These are phyloP conservation scores for Cosmia pyralina DNA, from an alignment of 2,888 invertebrate genomes.

Conservation along the genomic window DNA sequence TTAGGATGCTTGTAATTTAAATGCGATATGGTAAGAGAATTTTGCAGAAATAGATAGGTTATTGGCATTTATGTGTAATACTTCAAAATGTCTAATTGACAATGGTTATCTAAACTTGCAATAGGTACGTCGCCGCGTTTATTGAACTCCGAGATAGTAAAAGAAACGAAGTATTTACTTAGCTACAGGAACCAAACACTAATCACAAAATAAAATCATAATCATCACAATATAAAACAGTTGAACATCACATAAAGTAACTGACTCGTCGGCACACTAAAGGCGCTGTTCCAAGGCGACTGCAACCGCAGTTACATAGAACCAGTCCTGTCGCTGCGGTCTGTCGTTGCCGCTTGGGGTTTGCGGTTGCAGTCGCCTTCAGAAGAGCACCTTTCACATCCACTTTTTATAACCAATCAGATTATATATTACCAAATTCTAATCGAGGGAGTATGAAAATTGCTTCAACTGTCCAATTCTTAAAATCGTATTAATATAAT, in stretches of 20 bases:
- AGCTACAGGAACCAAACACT: slow-evolving; percentile 18
- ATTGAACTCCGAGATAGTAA: slow-evolving; percentile 3
- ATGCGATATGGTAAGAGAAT: slow-evolving; percentile 22
- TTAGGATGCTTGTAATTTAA: slow-evolving; percentile 35
- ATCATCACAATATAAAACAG: slow-evolving; percentile 30
- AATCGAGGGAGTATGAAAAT: slow-evolving; percentile 8
- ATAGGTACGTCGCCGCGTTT: neutral
- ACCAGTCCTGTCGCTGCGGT: neutral
- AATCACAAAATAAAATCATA: slow-evolving; percentile 5
- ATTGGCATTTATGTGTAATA: slow-evolving; percentile 41
- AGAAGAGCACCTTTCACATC: neutral
- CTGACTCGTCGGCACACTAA: slow-evolving; percentile 22
- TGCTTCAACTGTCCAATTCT: slow-evolving; percentile 35
- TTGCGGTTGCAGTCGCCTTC: neutral
- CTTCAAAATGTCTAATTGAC: slow-evolving; percentile 11
- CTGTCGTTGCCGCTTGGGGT: neutral
- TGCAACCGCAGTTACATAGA: neutral
- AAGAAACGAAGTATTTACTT: slow-evolving; percentile 11
- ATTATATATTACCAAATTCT: slow-evolving; percentile 40
- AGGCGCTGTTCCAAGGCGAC: neutral
- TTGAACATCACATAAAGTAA: slow-evolving; percentile 33
- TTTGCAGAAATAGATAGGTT: slow-evolving; percentile 29
- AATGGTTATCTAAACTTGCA: slow-evolving; percentile 5
- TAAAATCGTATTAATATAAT: slow-evolving; percentile 35
- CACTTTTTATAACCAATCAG: slow-evolving; percentile 27